Evolutionary conservation across 2,113 vertebrate species (phyloP), one percentile per base, ranked within the genome.

Genomic region (Panthera uncia): DNA sequence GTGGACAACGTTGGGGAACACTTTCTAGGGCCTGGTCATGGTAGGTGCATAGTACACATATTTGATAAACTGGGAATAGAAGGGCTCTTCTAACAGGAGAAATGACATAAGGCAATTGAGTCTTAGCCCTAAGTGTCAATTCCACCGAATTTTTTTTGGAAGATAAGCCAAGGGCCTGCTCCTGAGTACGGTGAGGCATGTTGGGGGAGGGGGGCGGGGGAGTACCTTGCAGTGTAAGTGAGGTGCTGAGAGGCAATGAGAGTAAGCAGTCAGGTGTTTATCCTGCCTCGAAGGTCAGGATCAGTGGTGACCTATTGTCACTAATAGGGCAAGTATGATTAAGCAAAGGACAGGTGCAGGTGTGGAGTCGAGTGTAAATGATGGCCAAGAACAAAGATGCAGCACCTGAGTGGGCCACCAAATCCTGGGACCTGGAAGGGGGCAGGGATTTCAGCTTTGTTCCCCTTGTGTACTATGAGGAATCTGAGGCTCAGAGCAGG

Each of bases 401-500:
- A 1, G 27, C 3, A 2, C 15, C 29, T 48, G n/a, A 55, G 73
- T 0, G 4, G 71, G 12, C 13, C 52, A 5, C 14, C 14, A 68
- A 45, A 12, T 36, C 10, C 0, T 19, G 52, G 36, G 45, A 38
- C 23, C 23, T 33, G 19, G 79, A 50, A 29, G 55, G 66, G n/a
- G 45, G 21, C 1, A 3, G 14, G 7, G 3, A 10, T 0, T 1
- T 31, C 8, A 9, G 41, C 31, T 65, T 33, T 50, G 52, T 41
- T 78, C 5, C 55, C 25, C 2, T 9, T 76, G 14, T 45, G 36
- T 69, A 31, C 85, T 69, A 25, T 41, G 52, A 29, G 57, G 82
- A 86, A 19, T 7, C n/a, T 6, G 65, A 50, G 50, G 7, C 38
- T 55, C 31, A 19, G 15, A 38, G 33, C 2, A 27, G 66, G 10